Base-by-base conservation (phyloP, 2,888 invertebrate genomes). In the Hirtodrosophila histrioides region DNA sequence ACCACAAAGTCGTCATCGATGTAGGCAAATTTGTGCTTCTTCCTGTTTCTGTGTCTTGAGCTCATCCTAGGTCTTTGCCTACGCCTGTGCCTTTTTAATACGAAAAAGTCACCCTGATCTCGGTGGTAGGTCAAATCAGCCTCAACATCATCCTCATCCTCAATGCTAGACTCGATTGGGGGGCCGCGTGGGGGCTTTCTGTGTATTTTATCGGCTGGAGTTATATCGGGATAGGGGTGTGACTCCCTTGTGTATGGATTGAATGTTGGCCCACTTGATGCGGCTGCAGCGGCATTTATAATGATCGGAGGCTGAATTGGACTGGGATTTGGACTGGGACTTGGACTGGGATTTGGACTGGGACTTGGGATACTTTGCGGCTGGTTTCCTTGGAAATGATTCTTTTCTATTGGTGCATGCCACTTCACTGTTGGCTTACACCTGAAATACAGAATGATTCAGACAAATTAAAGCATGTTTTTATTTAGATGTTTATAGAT, bases 211-310 rank as follows among this genome's bases (percentile, higher is more conserved):
- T 77, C 80, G 17, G 45, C 62, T 4, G 75, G 63, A 31, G 75
- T 54, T 11, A n/a, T 12, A n/a, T 48, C 51, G 11, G 39, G 53
- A 39, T 37, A 37, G 10, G 51, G 69, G 29, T 76, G 67, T 17
- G 35, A 8, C 9, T 27, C 24, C 6, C 69, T 62, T 5, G 73
- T 67, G 4, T 53, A 69, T 31, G 41, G 11, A n/a, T 53, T 56
- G n/a, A 24, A 44, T 2, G 63, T 51, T 6, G 56, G 63, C 3
- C 77, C 88, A 50, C 84, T 70, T 3, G 88, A 50, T 0, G 88
- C 89, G n/a, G 87, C 88, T 24, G 89, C 88, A 10, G 89, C 89
- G 2, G 90, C 90, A 72, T 90, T 89, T 40, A 90, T 90, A n/a
- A 90, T 78, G 37, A 89, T 89, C 24, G 89, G 57, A 4, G 82